phyloP scores from a whole-genome alignment of 2,797 vertebrate species.

The Hydrocynus forskahlii region DNA sequence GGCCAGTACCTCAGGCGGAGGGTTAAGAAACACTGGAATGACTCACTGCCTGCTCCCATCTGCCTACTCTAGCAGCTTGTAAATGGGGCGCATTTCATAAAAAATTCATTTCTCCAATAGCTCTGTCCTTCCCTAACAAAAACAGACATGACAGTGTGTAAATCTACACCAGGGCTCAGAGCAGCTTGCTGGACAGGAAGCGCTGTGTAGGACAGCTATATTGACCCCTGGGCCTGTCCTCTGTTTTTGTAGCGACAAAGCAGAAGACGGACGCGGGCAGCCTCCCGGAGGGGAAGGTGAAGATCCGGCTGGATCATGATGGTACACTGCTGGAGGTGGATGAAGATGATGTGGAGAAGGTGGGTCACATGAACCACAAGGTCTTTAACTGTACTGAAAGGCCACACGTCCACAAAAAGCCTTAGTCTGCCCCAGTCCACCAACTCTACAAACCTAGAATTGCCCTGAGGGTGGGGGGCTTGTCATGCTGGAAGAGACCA shows the following conservation, averaged over 20 bases:
- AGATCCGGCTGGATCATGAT: conserved; percentile 92
- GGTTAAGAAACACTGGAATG: background rate
- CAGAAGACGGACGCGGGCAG: conserved; percentile 82
- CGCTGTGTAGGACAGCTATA: background rate
- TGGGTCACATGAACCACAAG: conserved; percentile 55
- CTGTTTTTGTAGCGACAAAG: conserved; percentile 80
- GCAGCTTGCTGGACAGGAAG: background rate
- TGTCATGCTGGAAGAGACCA: no score
- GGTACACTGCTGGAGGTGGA: conserved; percentile 93
- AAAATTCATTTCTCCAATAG: background rate
- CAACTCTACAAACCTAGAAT: no score
- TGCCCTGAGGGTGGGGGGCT: no score
- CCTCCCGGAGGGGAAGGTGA: conserved; percentile 92
- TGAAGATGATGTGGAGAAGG: conserved; percentile 97
- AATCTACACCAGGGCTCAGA: background rate
- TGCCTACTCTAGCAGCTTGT: conserved; percentile 2
- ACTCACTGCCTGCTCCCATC: background rate
- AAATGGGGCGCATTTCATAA: conserved; percentile 6
- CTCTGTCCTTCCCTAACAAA: background rate
- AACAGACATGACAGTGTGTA: background rate
- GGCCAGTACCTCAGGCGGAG: background rate
- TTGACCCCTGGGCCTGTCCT: background rate
- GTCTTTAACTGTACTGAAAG: background rate
- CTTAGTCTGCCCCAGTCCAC: no score
- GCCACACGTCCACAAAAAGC: no score